Percentiles rank a stretch among this genome's conserved stretches.
Conservation (phyloP, 2,797 vertebrate species). For the Lepilemur ruficaudatus region DNA sequence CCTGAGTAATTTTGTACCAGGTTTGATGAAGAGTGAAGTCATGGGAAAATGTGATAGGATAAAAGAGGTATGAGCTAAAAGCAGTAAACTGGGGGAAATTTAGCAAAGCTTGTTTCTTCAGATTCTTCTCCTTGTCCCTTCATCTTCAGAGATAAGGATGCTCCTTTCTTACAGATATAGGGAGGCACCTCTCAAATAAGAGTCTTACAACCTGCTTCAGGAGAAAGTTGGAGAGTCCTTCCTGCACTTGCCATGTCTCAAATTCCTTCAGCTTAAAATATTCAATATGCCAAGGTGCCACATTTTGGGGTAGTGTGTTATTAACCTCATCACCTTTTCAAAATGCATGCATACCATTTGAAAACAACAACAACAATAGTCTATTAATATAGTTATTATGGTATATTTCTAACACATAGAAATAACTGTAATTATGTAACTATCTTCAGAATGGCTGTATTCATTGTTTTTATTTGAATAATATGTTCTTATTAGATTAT, state of each 20-base stretch:
- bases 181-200: background rate
- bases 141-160: background rate
- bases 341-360: background rate
- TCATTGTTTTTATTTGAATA: background rate
- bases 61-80: background rate
- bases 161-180: background rate
- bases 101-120: background rate
- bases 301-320: background rate
- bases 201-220: background rate
- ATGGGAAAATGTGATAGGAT: background rate
- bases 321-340: background rate
- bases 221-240: background rate
- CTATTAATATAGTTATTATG: background rate
- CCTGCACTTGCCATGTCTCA: background rate
- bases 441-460: background rate
- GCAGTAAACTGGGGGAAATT: background rate
- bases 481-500: background rate
- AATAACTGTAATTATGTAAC: background rate
- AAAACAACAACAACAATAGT: background rate
- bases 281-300: background rate
- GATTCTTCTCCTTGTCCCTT: too few relatives aligned
- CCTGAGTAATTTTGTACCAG: background rate
- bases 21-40: background rate
- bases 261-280: background rate
- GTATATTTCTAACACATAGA: background rate